These are phyloP conservation scores for Caenorhabditis macrosperma DNA, from an alignment of 2,888 invertebrate species.

Conservation along the genomic window DNA sequence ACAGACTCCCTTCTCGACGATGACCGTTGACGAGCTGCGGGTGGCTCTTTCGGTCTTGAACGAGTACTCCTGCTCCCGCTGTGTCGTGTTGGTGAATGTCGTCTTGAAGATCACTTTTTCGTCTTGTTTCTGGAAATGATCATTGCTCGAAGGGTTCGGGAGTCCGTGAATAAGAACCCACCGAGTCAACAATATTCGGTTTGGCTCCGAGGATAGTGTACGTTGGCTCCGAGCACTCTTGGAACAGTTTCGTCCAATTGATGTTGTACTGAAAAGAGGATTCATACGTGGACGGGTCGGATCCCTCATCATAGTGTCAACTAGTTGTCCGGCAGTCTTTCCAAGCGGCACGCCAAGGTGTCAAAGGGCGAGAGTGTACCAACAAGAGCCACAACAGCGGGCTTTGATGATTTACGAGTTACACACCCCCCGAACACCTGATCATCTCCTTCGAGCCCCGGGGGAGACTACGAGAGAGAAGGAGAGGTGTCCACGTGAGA, in stretches of 20 bases:
- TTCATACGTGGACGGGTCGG: too few relatives aligned
- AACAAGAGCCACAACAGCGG: slow-evolving; percentile 27
- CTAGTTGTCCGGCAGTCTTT: too few relatives aligned
- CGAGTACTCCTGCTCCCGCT: slow-evolving; percentile 80
- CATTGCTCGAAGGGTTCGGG: too few relatives aligned
- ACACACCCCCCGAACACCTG: slow-evolving; percentile 15
- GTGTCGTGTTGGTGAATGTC: slow-evolving; percentile 80
- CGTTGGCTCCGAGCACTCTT: slow-evolving; percentile 79
- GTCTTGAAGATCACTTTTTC: slow-evolving; percentile 79
- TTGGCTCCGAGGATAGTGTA: slow-evolving; percentile 71
- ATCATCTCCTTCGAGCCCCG: neutral
- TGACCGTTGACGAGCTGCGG: slow-evolving; percentile 80
- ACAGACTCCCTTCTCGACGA: slow-evolving; percentile 74
- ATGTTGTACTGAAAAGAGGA: slow-evolving; percentile 79
- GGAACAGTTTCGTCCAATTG: slow-evolving; percentile 81
- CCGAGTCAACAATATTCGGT: slow-evolving; percentile 52
- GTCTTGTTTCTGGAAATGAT: slow-evolving; percentile 66
- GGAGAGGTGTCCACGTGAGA: neutral
- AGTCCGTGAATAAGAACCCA: too few relatives aligned
- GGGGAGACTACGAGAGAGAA: neutral
- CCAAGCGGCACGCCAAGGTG: slow-evolving; percentile 40
- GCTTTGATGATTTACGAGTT: slow-evolving; percentile 55
- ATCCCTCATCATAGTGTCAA: too few relatives aligned
- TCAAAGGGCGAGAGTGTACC: slow-evolving; percentile 40
- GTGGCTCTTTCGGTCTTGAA: slow-evolving; percentile 81